These are phyloP conservation scores for Pyrrhosoma nymphula DNA, from an alignment of 2,888 invertebrate species.

Conservation along the genomic window DNA sequence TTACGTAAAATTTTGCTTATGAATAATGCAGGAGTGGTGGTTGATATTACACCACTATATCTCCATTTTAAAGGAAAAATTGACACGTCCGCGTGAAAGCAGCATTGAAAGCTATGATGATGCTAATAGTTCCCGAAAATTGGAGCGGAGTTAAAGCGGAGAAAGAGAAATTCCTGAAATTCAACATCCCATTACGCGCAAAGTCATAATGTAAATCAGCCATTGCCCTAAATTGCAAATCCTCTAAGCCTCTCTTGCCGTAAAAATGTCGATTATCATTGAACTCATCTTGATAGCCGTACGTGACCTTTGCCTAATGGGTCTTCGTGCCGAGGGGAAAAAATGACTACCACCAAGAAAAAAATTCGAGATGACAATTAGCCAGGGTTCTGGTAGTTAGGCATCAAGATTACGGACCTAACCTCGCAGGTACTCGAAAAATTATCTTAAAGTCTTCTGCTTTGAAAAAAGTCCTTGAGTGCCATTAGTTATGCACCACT, in stretches of 20 bases:
- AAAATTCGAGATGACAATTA: constrained; percentile 1
- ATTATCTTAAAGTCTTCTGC: neutral
- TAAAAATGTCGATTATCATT: constrained; percentile 18
- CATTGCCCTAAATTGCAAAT: neutral
- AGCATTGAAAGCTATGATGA: neutral
- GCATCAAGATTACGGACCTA: neutral
- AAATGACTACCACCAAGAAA: neutral
- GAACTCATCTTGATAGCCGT: neutral
- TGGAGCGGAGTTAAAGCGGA: neutral
- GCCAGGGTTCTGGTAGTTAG: neutral
- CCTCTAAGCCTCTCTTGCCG: neutral
- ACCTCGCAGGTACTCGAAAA: neutral
- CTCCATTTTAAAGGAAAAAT: neutral
- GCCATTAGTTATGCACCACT: too few relatives aligned
- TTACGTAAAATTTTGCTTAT: too few relatives aligned
- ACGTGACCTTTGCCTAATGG: neutral
- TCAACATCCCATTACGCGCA: neutral
- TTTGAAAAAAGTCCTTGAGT: neutral
- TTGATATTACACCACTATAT: too few relatives aligned
- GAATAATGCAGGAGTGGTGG: too few relatives aligned
- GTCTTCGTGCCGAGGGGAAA: neutral
- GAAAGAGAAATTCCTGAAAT: neutral
- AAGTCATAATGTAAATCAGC: neutral
- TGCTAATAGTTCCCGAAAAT: neutral
- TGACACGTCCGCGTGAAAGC: neutral